Evolutionary conservation across 1,140 invertebrate genomes (phyloP).

Genomic region (Drosophila teissieri): DNA sequence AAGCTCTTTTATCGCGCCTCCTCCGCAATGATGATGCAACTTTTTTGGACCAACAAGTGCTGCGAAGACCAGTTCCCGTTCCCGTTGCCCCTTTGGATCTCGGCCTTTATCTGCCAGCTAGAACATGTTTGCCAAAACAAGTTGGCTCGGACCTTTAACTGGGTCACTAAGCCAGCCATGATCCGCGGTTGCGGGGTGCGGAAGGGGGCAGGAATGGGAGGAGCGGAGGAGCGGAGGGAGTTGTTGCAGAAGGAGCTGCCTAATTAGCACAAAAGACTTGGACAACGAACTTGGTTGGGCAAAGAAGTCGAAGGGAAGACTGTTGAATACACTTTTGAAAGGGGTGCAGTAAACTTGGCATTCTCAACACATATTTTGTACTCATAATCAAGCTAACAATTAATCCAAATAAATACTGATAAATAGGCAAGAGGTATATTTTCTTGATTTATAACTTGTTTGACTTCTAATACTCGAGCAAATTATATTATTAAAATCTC

Average conservation of each 20-base stretch:
- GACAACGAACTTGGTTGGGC: slow-evolving; percentile 37
- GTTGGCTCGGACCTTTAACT: slow-evolving; percentile 76
- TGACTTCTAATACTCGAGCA: too few relatives aligned
- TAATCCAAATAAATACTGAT: too few relatives aligned
- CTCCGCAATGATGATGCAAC: slow-evolving; percentile 72
- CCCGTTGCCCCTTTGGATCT: not conserved
- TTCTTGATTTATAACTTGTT: too few relatives aligned
- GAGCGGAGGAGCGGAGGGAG: slow-evolving; percentile 1
- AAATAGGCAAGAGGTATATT: too few relatives aligned
- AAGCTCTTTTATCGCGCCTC: slow-evolving; percentile 24
- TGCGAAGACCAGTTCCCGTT: slow-evolving; percentile 52
- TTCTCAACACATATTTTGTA: not conserved
- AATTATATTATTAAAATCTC: not conserved
- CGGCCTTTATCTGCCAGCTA: slow-evolving; percentile 26
- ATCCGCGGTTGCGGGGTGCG: not conserved
- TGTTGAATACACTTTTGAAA: slow-evolving; percentile 3
- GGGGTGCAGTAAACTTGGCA: not conserved
- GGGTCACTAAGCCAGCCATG: slow-evolving; percentile 70
- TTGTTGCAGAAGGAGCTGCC: slow-evolving; percentile 16
- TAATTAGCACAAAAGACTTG: slow-evolving; percentile 70
- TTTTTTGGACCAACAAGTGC: slow-evolving; percentile 53
- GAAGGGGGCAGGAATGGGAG: not conserved
- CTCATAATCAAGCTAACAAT: not conserved
- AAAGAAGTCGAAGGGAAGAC: not conserved
- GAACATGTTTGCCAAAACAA: slow-evolving; percentile 77